phyloP scores from a whole-genome alignment of 2,888 invertebrate species.

The Agrochola macilenta region DNA sequence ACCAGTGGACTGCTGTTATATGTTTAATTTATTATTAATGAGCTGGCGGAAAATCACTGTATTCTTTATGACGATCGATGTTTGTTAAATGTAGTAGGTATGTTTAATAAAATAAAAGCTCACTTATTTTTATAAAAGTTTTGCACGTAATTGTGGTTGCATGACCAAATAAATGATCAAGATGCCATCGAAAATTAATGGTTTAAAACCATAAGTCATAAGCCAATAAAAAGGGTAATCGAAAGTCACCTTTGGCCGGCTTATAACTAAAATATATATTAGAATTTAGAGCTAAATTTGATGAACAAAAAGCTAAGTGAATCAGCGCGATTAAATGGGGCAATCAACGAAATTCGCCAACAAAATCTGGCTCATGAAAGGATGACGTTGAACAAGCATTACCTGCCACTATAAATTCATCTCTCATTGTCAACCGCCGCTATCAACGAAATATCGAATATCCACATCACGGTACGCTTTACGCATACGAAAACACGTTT shows the following conservation, averaged over 20 bases:
- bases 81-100: conserved; percentile 1
- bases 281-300: conserved; percentile 14
- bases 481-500: conserved; percentile 80
- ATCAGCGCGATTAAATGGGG: conserved; percentile 39
- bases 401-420: conserved; percentile 76
- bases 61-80: conserved; percentile 32
- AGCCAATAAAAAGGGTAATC: conserved; percentile 31
- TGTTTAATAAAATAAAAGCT: background rate
- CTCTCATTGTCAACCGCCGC: conserved; percentile 78
- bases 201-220: conserved; percentile 27
- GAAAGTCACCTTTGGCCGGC: conserved; percentile 42
- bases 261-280: conserved; percentile 23
- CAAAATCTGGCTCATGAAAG: conserved; percentile 52
- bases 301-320: conserved; percentile 18
- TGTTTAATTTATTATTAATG: conserved; percentile 72
- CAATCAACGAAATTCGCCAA: conserved; percentile 52
- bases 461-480: conserved; percentile 76
- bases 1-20: conserved; percentile 68
- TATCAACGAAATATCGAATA: conserved; percentile 80
- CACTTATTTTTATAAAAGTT: conserved; percentile 25
- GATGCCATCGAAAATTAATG: conserved; percentile 45
- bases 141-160: conserved; percentile 37
- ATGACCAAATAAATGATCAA: conserved; percentile 51
- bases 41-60: conserved; percentile 49
- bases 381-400: conserved; percentile 65